Conservation (phyloP, 1,140 invertebrate genomes). For the Solenopsis fugax region DNA sequence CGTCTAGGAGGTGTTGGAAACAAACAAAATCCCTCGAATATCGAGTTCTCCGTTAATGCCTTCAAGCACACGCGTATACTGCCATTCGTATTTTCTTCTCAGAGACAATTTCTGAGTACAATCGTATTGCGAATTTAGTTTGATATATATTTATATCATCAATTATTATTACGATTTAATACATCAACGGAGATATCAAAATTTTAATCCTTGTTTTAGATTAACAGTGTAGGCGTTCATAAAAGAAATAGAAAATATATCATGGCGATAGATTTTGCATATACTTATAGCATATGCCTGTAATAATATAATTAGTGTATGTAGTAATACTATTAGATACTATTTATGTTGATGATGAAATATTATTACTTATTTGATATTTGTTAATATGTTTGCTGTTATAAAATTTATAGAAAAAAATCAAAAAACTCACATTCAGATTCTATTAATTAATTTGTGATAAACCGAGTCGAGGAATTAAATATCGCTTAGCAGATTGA, state of each 20-base stretch:
- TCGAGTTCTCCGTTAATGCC: conserved; percentile 39
- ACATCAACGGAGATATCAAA: neutral
- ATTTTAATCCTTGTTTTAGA: neutral
- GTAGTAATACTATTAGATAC: too few species aligned
- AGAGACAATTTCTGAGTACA: neutral
- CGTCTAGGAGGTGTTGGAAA: conserved; percentile 27
- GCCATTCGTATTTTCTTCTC: conserved; percentile 15
- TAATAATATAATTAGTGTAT: neutral
- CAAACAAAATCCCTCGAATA: conserved; percentile 52
- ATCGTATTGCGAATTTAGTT: neutral
- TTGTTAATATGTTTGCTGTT: too few species aligned
- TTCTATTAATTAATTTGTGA: too few species aligned
- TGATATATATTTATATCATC: neutral
- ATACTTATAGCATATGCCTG: neutral
- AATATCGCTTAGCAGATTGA: too few species aligned
- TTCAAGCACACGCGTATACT: neutral
- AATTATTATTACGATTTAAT: neutral
- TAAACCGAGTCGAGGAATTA: too few species aligned
- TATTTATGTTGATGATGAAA: too few species aligned
- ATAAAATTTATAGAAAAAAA: too few species aligned
- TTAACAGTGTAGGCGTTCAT: neutral
- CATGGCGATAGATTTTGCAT: neutral
- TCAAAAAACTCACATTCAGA: too few species aligned
- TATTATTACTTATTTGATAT: too few species aligned
- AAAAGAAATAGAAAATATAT: neutral